Evolutionary conservation across 1,140 invertebrate species (phyloP), one percentile per base, ranked within the genome.

Genomic region (Caenorhabditis tropicalis): DNA sequence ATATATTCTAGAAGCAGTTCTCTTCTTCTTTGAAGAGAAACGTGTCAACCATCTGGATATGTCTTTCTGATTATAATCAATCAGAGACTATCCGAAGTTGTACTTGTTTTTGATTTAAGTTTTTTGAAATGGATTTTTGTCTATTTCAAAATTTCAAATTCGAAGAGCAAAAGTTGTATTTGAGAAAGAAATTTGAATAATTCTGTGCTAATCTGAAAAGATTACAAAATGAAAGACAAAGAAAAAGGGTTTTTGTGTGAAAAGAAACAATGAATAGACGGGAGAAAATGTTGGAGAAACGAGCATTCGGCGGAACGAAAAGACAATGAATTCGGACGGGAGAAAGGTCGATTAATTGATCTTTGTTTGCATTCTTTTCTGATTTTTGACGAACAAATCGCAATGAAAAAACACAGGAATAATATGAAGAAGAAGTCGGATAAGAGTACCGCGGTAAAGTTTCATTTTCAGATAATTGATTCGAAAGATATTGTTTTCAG

Each of bases 261-360:
- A 74, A 74, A 74, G 65, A 43, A 74, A 74, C 33, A 74, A 74
- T 36, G 43, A 74, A 74, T 36, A 74, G 43, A 65, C n/a, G 58
- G 29, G 31, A 36, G 36, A 36, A 36, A 46, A 74, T 29, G 29
- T 29, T 43, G 48, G 48, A 51, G 48, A 19, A 19, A 51, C 3
- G 3, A 6, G 48, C n/a, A 10, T 15, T 2, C 33, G 21, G 7
- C 31, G 7, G 19, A 65, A 24, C 58, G 58, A 65, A 36, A 65
- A 65, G 19, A 65, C 58, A 65, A 65, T 65, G 58, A 65, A 65
- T 33, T 65, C 58, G 58, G 31, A 33, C 19, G 10, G 58, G 31
- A 65, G 53, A 29, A 56, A 56, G 31, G 58, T 65, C 58, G 58
- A 74, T 74, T 74, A 74, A 74, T 74, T 74, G 65, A 74, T 74